Base-by-base conservation (phyloP, 2,888 invertebrate genomes). In the Hypomecis atomaria region DNA sequence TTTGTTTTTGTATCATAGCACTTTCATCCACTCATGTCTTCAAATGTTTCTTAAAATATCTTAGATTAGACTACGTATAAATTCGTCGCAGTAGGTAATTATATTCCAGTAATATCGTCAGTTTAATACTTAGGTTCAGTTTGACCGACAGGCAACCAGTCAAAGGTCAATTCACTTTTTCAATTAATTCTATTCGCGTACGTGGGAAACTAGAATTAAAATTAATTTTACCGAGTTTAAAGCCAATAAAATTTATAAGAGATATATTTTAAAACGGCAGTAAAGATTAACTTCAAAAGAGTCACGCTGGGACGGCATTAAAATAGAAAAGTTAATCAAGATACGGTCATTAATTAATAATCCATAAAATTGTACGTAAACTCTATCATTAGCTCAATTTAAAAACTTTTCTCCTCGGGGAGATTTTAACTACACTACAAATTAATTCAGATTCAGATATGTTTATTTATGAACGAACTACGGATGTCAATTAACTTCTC, bases 341-440 rank as follows among this genome's bases (percentile, higher is more conserved):
- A 36, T 13, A n/a, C 47, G 38, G 10, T 23, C n/a, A 38, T 58
- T 49, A 58, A 58, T 53, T 58, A 53, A 58, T 54, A 47, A 49
- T 11, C 52, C 36, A 62, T 62, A 53, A 62, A 62, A 37, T 49
- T 45, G 56, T 62, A 13, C 44, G 10, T 56, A 49, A 53, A 59
- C 44, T 53, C 44, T 53, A 47, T 54, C 53, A 45, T 52, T 52
- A 44, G 37, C 38, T 59, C 33, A 45, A 38, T 45, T n/a, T 36
- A 45, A 45, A 52, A 37, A 36, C 10, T 5, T 11, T 5, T 43
- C 10, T 44, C n/a, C 34, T n/a, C 13, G 43, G 54, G 6, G 37
- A 50, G 54, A 36, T 54, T 53, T 54, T 43, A 54, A 11, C 9
- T 43, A 8, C 34, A 43, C 34, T 34, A 54, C 43, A 36, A 6